phyloP scores from a whole-genome alignment of 2,797 vertebrate genomes.

The Rousettus madagascariensis region DNA sequence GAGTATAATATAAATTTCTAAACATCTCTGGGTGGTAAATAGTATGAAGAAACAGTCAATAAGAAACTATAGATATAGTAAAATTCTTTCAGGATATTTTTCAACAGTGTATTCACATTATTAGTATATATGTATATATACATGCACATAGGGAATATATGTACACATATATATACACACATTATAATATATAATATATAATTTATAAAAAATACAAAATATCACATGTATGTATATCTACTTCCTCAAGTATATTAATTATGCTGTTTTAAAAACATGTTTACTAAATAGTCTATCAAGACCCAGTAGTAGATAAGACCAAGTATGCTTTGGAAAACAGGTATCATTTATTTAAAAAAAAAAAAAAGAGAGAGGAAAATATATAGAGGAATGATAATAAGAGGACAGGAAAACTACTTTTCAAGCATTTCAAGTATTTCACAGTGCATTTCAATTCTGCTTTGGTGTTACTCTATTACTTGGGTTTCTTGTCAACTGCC shows the following conservation, averaged over 20 bases:
- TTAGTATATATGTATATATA: neutral
- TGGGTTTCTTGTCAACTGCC: neutral
- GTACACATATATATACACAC: neutral
- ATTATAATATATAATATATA: neutral
- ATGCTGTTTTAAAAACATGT: neutral
- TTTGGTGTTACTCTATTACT: neutral
- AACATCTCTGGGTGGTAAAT: neutral
- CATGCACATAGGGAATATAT: neutral
- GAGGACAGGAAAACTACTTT: neutral
- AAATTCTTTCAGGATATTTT: neutral
- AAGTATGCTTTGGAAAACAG: neutral
- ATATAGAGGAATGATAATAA: neutral
- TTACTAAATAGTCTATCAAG: neutral
- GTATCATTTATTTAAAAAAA: neutral
- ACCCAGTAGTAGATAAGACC: neutral
- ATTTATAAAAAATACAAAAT: neutral
- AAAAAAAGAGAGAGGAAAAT: neutral
- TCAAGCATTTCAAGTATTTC: neutral
- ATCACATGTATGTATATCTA: neutral
- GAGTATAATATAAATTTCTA: neutral
- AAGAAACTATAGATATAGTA: neutral
- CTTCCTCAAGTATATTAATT: neutral
- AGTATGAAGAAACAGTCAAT: neutral
- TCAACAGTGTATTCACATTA: neutral
- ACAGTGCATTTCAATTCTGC: neutral